Conservation (phyloP, 1,140 invertebrate genomes). For the Hetaerina americana region DNA sequence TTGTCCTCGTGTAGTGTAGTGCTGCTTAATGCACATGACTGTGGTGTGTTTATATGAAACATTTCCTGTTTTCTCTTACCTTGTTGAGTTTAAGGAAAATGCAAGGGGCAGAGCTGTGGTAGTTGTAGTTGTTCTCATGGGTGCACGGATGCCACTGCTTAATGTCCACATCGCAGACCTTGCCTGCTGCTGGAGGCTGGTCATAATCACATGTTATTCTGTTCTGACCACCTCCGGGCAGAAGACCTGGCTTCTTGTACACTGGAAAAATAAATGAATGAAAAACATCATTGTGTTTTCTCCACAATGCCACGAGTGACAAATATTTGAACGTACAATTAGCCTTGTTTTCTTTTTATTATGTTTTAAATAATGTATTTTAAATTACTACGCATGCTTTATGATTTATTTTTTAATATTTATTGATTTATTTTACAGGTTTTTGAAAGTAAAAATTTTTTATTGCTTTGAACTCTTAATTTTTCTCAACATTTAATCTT, state of each 20-base stretch:
- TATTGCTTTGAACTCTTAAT: too few species aligned
- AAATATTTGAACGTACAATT: background rate
- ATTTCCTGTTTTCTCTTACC: too few species aligned
- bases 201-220: conserved; percentile 31
- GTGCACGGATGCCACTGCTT: conserved; percentile 35
- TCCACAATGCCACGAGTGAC: too few species aligned
- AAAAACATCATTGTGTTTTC: too few species aligned
- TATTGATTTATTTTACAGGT: too few species aligned
- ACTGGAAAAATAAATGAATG: conserved; percentile 24
- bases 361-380: too few species aligned
- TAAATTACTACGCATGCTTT: too few species aligned
- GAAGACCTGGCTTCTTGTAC: conserved; percentile 30
- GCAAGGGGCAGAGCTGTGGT: conserved; percentile 41
- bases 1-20: background rate
- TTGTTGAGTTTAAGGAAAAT: conserved; percentile 52
- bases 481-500: too few species aligned
- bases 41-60: too few species aligned
- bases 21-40: background rate
- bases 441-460: too few species aligned
- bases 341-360: background rate
- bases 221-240: conserved; percentile 11
- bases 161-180: conserved; percentile 42
- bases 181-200: conserved; percentile 28
- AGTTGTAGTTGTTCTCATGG: conserved; percentile 39
- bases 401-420: too few species aligned